phyloP scores from a whole-genome alignment of 2,113 vertebrate genomes.

The Pseudorectes ferrugineus region DNA sequence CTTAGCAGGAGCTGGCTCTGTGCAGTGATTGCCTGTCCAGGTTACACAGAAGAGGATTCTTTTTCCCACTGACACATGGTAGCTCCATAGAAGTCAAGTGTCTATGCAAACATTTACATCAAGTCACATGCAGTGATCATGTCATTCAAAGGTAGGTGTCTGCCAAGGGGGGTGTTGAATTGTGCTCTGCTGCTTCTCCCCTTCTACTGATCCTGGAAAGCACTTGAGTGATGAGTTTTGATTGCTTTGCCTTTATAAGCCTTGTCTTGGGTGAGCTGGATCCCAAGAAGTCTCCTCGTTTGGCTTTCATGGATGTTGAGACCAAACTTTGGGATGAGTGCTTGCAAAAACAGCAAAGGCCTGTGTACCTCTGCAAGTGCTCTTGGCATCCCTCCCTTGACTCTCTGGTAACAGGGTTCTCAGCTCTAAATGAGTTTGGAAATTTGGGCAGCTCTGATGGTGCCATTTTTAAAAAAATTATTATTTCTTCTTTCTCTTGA shows the following conservation, averaged over 20 bases:
- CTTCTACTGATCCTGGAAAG: not conserved
- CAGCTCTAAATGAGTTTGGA: not conserved
- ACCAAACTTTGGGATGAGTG: not conserved
- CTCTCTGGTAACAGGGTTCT: not conserved
- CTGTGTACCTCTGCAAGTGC: not conserved
- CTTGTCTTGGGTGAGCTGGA: not conserved
- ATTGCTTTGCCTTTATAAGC: not conserved
- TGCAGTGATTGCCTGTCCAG: not conserved
- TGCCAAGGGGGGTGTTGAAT: not conserved
- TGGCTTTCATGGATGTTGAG: not conserved
- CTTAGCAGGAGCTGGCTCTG: not conserved
- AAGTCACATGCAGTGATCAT: not conserved
- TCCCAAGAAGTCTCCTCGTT: not conserved
- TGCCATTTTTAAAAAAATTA: not conserved
- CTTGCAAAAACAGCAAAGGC: not conserved
- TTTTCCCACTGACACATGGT: not conserved
- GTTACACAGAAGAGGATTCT: not conserved
- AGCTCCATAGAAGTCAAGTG: not conserved
- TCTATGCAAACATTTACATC: not conserved
- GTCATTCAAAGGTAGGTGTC: not conserved
- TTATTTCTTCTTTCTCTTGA: not conserved
- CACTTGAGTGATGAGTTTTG: not conserved
- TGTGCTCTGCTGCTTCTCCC: not conserved
- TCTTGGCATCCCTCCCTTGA: not conserved
- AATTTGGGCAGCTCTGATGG: not conserved